phyloP scores from a whole-genome alignment of 2,797 vertebrate genomes.

The Acestrorhynchus altus region DNA sequence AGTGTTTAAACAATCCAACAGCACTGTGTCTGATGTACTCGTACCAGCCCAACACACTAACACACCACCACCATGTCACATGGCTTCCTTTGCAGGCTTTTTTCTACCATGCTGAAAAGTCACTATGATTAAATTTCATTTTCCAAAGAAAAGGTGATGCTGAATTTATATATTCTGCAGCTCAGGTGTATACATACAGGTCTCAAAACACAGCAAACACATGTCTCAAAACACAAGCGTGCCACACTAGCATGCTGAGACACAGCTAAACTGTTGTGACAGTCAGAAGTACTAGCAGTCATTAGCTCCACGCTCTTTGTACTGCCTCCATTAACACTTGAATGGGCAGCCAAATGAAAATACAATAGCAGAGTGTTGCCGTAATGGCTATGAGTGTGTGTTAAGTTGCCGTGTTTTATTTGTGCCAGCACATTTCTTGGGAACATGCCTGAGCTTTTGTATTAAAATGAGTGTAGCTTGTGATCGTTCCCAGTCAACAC shows the following conservation, averaged over 20 bases:
- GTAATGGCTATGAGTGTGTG: not conserved
- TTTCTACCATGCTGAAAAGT: no score
- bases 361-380: not conserved
- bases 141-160: no score
- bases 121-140: no score
- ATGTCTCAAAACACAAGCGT: not conserved
- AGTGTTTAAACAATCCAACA: no score
- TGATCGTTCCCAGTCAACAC: not conserved
- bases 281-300: not conserved
- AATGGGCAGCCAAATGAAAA: slow-evolving; percentile 3
- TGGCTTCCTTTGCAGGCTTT: no score
- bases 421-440: not conserved
- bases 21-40: no score
- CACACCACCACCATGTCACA: no score
- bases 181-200: no score
- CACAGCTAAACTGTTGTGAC: not conserved
- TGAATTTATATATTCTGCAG: no score
- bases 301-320: not conserved
- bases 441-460: not conserved
- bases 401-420: not conserved
- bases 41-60: no score
- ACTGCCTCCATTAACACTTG: slow-evolving; percentile 1
- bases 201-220: not conserved
- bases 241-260: not conserved
- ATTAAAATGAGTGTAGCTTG: not conserved